phyloP scores from a whole-genome alignment of 1,140 invertebrate genomes.

The Euwallacea similis region DNA sequence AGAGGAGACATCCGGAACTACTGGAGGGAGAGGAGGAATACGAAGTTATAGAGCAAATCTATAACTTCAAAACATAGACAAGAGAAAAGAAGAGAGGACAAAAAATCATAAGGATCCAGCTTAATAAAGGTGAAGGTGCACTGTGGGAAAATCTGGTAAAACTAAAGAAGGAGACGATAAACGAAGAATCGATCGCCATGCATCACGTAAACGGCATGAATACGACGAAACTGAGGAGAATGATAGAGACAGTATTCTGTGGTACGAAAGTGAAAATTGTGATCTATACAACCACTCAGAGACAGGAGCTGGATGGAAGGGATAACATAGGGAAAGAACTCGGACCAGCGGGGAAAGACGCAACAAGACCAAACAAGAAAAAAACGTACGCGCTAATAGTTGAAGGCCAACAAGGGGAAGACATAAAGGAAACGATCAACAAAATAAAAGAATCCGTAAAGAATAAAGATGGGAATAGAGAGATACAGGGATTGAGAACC shows the following conservation, averaged over 20 bases:
- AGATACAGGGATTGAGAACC: slow-evolving; percentile 5
- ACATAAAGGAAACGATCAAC: slow-evolving; percentile 1
- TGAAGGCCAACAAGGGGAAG: not conserved
- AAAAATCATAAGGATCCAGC: not conserved
- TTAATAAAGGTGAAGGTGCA: not conserved
- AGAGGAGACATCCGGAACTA: slow-evolving; percentile 11
- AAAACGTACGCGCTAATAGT: slow-evolving; percentile 10
- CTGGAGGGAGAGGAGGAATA: not conserved
- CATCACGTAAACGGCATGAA: not conserved
- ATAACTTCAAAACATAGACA: not conserved
- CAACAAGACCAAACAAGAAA: not conserved
- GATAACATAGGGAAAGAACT: no score
- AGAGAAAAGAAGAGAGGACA: not conserved
- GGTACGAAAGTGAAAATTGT: slow-evolving; percentile 8
- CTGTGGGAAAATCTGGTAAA: not conserved
- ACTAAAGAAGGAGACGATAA: not conserved
- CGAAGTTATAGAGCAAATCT: slow-evolving; percentile 5
- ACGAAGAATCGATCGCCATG: not conserved
- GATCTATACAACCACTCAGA: slow-evolving; percentile 8
- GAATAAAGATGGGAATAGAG: not conserved
- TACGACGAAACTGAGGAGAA: slow-evolving; percentile 7
- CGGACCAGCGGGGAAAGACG: no score
- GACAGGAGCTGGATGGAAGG: no score
- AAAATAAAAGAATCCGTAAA: slow-evolving; percentile 3
- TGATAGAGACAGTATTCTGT: slow-evolving; percentile 15